Evolutionary conservation across 2,113 vertebrate genomes (phyloP).

Genomic region (Nannospalax galili): DNA sequence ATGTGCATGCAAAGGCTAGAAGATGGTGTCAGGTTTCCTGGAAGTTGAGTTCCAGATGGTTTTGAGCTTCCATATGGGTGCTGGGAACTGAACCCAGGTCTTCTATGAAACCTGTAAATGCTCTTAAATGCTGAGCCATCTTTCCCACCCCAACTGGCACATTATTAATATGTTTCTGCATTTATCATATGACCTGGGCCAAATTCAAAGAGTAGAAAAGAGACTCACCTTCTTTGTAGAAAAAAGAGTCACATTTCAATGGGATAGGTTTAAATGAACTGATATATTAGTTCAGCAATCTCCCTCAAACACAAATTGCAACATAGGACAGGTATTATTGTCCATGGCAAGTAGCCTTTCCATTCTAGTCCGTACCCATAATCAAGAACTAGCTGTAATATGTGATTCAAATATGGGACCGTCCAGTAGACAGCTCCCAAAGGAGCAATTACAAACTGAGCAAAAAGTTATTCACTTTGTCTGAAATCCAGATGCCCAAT

Average conservation of each 20-base stretch:
- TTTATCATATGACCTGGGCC: neutral
- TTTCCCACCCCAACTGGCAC: neutral
- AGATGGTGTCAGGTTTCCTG: neutral
- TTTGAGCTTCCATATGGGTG: neutral
- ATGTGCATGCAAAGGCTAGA: neutral
- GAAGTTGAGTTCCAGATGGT: neutral
- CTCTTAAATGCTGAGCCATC: neutral
- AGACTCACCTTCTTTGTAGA: neutral
- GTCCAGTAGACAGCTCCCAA: neutral
- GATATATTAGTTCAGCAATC: neutral
- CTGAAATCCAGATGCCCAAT: neutral
- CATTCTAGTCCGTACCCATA: neutral
- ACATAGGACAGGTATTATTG: neutral
- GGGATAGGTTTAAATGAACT: neutral
- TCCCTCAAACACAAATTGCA: neutral
- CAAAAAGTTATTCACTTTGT: neutral
- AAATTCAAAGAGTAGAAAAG: neutral
- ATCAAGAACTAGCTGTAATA: neutral
- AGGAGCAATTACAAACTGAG: neutral
- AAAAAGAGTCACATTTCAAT: neutral
- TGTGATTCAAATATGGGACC: neutral
- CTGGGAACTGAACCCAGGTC: neutral
- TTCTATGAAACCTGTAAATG: neutral
- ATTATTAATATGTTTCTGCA: slow-evolving; percentile 5
- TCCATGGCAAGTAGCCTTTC: neutral